phyloP scores from a whole-genome alignment of 2,797 vertebrate genomes.

The Dryobates pubescens region DNA sequence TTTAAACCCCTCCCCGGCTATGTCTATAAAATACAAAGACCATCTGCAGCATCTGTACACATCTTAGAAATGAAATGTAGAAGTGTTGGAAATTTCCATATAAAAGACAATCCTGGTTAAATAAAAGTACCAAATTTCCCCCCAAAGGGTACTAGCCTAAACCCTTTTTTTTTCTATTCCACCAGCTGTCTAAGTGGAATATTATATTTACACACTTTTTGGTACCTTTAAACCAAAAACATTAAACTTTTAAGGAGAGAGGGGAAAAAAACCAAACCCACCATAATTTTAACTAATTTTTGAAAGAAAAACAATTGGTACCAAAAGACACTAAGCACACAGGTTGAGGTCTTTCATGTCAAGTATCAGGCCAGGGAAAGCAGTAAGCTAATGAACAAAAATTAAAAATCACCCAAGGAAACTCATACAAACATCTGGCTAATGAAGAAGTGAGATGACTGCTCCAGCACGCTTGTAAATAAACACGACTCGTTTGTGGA shows the following conservation, averaged over 20 bases:
- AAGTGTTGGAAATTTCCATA: conserved; percentile 39
- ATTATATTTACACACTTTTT: conserved; percentile 53
- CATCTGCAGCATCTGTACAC: conserved; percentile 49
- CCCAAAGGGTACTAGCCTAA: conserved; percentile 5
- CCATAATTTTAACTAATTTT: background rate
- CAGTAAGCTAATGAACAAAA: background rate
- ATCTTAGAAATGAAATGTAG: conserved; percentile 53
- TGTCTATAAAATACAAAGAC: conserved; percentile 51
- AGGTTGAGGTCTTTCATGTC: conserved; percentile 54
- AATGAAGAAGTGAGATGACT: background rate
- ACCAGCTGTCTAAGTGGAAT: conserved; percentile 37
- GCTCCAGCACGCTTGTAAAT: conserved; percentile 16
- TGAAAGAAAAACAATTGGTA: background rate
- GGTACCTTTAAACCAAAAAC: conserved; percentile 55
- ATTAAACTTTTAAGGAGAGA: background rate
- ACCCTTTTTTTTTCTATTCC: background rate
- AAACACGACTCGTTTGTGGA: conserved; percentile 16
- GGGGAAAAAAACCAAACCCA: background rate
- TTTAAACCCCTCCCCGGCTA: background rate
- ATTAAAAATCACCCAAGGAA: background rate
- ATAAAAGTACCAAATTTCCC: conserved; percentile 20
- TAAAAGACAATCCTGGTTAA: conserved; percentile 46
- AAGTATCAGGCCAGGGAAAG: conserved; percentile 54
- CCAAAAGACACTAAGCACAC: conserved; percentile 53
- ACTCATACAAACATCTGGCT: background rate